These are phyloP conservation scores for Poeciliopsis infans DNA, from an alignment of 2,797 vertebrate genomes.

Conservation along the genomic window DNA sequence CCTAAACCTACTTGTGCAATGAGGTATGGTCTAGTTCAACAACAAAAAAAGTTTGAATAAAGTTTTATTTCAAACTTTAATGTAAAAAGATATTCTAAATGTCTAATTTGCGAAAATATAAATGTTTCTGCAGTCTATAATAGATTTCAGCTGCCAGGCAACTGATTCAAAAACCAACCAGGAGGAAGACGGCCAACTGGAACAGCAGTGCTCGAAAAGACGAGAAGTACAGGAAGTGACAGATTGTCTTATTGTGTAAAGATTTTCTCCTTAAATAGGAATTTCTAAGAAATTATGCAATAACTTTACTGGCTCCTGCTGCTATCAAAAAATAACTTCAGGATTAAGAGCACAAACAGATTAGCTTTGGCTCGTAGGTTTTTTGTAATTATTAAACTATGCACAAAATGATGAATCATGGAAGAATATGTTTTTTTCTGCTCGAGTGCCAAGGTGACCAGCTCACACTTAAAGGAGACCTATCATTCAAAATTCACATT, in stretches of 20 bases:
- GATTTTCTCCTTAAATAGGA: constrained; percentile 4
- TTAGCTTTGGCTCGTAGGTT: neutral
- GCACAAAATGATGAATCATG: neutral
- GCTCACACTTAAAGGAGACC: neutral
- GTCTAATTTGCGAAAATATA: constrained; percentile 9
- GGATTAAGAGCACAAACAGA: neutral
- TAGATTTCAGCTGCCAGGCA: constrained; percentile 31
- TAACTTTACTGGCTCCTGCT: neutral
- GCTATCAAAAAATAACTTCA: neutral
- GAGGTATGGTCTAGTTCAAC: constrained; percentile 3
- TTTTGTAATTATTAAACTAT: neutral
- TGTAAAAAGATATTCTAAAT: neutral
- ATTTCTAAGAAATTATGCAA: neutral
- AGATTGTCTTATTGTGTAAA: constrained; percentile 18
- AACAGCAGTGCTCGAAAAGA: constrained; percentile 20
- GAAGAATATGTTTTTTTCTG: neutral
- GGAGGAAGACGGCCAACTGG: constrained; percentile 33
- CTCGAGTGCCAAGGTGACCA: neutral
- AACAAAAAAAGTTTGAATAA: neutral
- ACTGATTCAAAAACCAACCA: constrained; percentile 46
- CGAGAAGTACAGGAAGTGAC: constrained; percentile 30
- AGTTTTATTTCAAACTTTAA: neutral
- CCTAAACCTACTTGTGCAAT: neutral
- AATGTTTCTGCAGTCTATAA: constrained; percentile 21
- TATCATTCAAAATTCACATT: too few species aligned